These are phyloP conservation scores for Leptopilina myrica DNA, from an alignment of 2,888 invertebrate genomes.

Conservation along the genomic window DNA sequence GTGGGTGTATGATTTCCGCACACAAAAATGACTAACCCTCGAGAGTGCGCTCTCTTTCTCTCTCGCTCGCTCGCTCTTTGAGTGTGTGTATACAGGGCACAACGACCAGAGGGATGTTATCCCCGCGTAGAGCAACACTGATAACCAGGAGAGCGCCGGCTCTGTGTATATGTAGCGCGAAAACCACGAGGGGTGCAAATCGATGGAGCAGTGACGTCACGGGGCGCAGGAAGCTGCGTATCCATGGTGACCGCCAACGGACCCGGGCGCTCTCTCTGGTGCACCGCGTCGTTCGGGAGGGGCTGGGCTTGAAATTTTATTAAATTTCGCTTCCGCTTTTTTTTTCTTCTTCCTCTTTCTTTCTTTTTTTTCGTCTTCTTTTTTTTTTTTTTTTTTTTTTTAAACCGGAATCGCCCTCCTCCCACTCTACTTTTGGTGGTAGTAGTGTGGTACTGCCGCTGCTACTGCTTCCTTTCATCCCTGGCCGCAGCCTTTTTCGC, in stretches of 20 bases:
- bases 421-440: background rate
- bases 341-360: conserved; percentile 56
- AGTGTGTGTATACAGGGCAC: conserved; percentile 18
- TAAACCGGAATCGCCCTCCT: background rate
- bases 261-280: conserved; percentile 65
- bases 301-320: conserved; percentile 72
- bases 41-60: background rate
- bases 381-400: too few species aligned
- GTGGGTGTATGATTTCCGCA: conserved; percentile 31
- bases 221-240: conserved; percentile 75
- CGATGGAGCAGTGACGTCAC: conserved; percentile 77
- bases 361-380: conserved; percentile 59
- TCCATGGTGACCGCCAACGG: conserved; percentile 76
- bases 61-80: background rate
- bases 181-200: conserved; percentile 69
- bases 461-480: conserved; percentile 45
- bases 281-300: conserved; percentile 56
- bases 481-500: conserved; percentile 38
- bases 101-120: conserved; percentile 12
- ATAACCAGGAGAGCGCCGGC: conserved; percentile 47
- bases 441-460: background rate
- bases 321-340: conserved; percentile 70
- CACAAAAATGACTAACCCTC: conserved; percentile 21
- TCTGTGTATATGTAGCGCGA: conserved; percentile 56
- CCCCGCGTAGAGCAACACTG: conserved; percentile 13